phyloP scores from a whole-genome alignment of 30 jellyfish, hydroid and myxozoan genomes.

The Hydra vulgaris region DNA sequence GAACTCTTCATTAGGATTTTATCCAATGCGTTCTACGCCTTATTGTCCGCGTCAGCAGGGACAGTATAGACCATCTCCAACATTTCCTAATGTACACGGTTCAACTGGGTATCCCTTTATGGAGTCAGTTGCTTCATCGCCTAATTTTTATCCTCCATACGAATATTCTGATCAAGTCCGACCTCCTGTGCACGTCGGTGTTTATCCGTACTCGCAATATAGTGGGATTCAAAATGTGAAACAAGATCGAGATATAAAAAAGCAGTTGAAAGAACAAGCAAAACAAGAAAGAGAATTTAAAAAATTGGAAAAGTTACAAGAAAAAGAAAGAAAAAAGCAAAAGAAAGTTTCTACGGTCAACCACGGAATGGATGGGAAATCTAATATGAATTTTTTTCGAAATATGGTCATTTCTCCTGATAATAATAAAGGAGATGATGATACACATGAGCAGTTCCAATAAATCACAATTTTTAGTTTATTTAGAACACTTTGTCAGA shows the following conservation, averaged over 20 bases:
- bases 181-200: background rate
- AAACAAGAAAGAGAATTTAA: conserved; percentile 5
- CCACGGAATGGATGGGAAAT: background rate
- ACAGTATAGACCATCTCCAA: background rate
- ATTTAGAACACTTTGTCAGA: too few relatives aligned
- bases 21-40: conserved; percentile 12
- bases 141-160: conserved; percentile 11
- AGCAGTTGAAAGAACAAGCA: conserved; percentile 20
- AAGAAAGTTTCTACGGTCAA: background rate
- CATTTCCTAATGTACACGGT: background rate
- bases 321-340: conserved; percentile 1
- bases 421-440: background rate
- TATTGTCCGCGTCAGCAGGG: background rate
- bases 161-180: background rate
- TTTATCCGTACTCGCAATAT: background rate
- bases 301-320: conserved; percentile 3
- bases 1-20: background rate
- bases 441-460: background rate
- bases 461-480: background rate
- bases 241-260: conserved; percentile 12
- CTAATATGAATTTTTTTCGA: conserved; percentile 7
- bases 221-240: background rate
- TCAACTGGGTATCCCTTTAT: background rate
- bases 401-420: conserved; percentile 26
- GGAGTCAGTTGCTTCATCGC: background rate